Base-by-base conservation (phyloP, 2,797 vertebrate genomes). In the Staurois parvus region DNA sequence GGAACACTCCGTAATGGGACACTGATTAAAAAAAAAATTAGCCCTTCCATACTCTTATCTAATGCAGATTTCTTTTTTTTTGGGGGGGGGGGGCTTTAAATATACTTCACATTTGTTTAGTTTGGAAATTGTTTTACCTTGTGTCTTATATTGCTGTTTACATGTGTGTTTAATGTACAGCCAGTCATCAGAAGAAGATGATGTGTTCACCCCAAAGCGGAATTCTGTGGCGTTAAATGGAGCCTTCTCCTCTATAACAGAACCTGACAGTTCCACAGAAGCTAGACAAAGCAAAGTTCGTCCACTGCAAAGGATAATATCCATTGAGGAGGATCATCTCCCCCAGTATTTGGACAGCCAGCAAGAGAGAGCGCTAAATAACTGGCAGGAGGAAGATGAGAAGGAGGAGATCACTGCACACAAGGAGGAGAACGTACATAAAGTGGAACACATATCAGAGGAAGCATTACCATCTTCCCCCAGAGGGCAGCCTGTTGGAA, bases 241-340 rank as follows among this genome's bases (percentile, higher is more conserved):
- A 1, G 83, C 76, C 0, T 56, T 84, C 32, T 84, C 59, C 81
- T 30, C 85, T 11, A 76, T 81, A 76, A 79, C 84, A 40, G 72
- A 91, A n/a, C 64, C 89, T 17, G 92, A 92, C 17, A 69, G 67
- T 4, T 73, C 13, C 89, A 4, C 76, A 1, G 90, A 88, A 56
- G 93, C 37, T 74, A 76, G 11, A 2, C 89, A 52, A 85, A 32
- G n/a, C 32, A 85, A 93, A n/a, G 92, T 84, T 64, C 88, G 45
- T 0, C 91, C 88, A 1, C 91, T 99, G n/a, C 95, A 91, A 88
- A 96, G 97, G 90, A 96, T 99, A 92, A 98, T 99, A 91, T 99
- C 98, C 83, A 97, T 99, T 21, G 98, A 99, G 89, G 97, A 99
- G 89, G 97, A 99, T 91, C 97, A 92, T 81, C 91, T 98, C 21